Percentiles rank a stretch among this genome's conserved stretches.
Conservation (phyloP, 1,140 invertebrate genomes). For the Teleogryllus occipitalis region DNA sequence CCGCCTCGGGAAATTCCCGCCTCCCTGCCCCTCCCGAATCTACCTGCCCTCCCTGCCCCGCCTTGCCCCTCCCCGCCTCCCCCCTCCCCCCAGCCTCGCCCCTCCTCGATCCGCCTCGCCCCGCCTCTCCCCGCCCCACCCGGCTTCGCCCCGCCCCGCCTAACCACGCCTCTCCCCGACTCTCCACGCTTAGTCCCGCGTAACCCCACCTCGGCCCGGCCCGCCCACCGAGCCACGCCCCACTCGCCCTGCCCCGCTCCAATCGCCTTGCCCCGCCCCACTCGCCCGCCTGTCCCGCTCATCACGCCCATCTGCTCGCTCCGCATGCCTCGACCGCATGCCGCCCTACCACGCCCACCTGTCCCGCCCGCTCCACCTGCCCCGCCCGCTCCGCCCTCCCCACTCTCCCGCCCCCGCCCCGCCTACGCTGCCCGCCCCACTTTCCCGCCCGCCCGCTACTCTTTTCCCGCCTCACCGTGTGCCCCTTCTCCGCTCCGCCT, state of each 20-base stretch:
- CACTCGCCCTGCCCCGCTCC: background rate
- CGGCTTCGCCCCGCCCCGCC: background rate
- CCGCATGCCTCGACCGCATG: background rate
- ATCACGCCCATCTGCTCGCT: background rate
- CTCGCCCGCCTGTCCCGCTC: background rate
- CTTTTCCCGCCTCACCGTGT: background rate
- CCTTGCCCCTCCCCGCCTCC: too few relatives aligned
- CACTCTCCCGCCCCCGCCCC: background rate
- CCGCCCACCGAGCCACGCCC: background rate
- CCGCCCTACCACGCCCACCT: too few relatives aligned
- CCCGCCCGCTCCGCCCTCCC: background rate
- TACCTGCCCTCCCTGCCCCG: too few relatives aligned
- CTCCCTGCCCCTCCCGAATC: background rate
- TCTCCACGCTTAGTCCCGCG: background rate
- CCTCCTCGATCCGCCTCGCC: background rate
- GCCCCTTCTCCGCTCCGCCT: background rate
- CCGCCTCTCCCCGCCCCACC: background rate
- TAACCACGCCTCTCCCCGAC: background rate
- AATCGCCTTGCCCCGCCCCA: background rate
- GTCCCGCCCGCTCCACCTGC: background rate
- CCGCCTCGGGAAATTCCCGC: background rate
- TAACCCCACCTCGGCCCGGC: background rate
- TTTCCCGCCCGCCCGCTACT: background rate
- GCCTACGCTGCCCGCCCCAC: background rate
- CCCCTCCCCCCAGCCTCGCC: background rate